These are phyloP conservation scores for Bombus affinis DNA, from an alignment of 1,140 invertebrate genomes.

Conservation along the genomic window DNA sequence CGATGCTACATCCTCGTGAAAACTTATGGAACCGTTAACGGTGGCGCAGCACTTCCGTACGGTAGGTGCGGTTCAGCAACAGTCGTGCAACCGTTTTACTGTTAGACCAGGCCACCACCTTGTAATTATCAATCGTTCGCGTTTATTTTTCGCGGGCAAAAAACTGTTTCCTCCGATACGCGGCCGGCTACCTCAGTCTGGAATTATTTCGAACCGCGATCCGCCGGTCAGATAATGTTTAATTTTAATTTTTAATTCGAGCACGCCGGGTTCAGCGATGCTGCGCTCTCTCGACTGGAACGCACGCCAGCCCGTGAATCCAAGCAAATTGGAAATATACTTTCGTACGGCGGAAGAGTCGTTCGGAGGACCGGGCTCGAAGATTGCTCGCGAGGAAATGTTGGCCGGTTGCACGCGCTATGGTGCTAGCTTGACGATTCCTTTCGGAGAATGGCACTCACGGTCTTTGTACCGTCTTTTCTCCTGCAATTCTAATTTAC, in stretches of 20 bases:
- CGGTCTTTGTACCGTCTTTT: neutral
- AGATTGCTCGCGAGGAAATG: neutral
- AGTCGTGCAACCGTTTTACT: slow-evolving; percentile 8
- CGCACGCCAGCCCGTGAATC: neutral
- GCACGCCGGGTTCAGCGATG: neutral
- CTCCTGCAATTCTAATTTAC: no score
- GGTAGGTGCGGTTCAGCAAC: no score
- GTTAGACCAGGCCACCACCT: neutral
- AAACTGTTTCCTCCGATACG: slow-evolving; percentile 29
- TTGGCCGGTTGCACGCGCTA: neutral
- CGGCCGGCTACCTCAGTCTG: neutral
- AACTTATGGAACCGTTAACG: slow-evolving; percentile 29
- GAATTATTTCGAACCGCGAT: slow-evolving; percentile 28
- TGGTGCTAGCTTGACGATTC: neutral
- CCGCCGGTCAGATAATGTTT: slow-evolving; percentile 23
- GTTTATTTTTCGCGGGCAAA: slow-evolving; percentile 29
- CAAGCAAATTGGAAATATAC: neutral
- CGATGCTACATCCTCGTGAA: neutral
- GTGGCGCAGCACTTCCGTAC: slow-evolving; percentile 2
- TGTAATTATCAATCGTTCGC: slow-evolving; percentile 44
- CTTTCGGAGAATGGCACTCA: neutral
- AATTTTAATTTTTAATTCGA: slow-evolving; percentile 38
- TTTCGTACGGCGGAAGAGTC: neutral
- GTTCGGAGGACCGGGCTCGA: neutral
- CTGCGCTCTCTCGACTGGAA: neutral